Conservation (phyloP, 2,888 invertebrate species). For the Leptarthrus brevirostris region DNA sequence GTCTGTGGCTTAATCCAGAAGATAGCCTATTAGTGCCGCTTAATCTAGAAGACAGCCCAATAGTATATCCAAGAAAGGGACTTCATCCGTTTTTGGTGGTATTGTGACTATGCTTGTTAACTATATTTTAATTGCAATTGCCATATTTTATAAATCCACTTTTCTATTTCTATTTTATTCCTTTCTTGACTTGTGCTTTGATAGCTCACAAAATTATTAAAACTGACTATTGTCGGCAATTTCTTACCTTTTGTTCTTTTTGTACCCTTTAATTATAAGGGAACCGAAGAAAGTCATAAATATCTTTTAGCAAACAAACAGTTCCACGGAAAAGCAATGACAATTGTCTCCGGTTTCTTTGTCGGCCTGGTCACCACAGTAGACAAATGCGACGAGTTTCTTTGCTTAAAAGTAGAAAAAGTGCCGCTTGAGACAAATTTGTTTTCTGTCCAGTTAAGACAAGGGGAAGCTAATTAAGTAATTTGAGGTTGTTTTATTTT, state of each 20-base stretch:
- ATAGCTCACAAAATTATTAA: too few species aligned
- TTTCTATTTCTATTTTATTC: too few species aligned
- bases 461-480: conserved; percentile 26
- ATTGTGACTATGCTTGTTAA: too few species aligned
- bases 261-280: neutral
- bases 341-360: conserved; percentile 43
- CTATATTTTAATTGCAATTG: too few species aligned
- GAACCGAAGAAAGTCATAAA: conserved; percentile 20
- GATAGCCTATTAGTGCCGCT: too few species aligned
- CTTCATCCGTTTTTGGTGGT: too few species aligned
- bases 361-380: conserved; percentile 11
- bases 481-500: conserved; percentile 27
- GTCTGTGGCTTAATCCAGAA: too few species aligned
- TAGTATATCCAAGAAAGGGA: too few species aligned
- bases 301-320: conserved; percentile 6
- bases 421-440: conserved; percentile 30
- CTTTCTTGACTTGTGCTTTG: too few species aligned
- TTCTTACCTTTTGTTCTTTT: neutral
- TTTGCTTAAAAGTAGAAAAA: conserved; percentile 6
- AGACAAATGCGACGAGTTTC: neutral
- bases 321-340: conserved; percentile 11
- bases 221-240: too few species aligned
- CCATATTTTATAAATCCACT: too few species aligned
- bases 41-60: too few species aligned
- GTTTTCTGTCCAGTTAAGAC: conserved; percentile 15